phyloP scores from a whole-genome alignment of 2,797 vertebrate genomes.

The Enteromius afrohamiltoni region DNA sequence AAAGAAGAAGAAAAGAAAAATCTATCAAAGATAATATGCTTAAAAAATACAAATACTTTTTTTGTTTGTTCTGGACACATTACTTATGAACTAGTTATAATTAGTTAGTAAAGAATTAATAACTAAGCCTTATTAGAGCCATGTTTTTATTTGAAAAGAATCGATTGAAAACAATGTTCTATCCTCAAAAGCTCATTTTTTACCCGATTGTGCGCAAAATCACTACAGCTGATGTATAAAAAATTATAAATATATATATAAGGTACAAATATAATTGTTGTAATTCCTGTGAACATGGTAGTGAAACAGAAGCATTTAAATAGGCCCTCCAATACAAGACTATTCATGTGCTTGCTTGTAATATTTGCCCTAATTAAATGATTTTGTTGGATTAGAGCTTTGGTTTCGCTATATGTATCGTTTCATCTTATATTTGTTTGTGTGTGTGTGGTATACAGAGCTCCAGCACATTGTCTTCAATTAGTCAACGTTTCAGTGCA shows the following conservation, averaged over 20 bases:
- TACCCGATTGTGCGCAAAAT: background rate
- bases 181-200: background rate
- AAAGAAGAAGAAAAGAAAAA: background rate
- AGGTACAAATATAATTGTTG: background rate
- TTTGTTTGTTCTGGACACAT: background rate
- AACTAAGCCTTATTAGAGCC: background rate
- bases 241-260: background rate
- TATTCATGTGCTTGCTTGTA: background rate
- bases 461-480: slow-evolving; percentile 24
- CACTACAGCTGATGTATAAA: background rate
- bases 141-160: background rate
- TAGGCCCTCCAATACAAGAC: background rate
- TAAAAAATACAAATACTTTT: background rate
- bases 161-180: background rate
- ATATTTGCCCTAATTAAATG: background rate
- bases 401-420: background rate
- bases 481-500: slow-evolving; percentile 37
- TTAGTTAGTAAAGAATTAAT: background rate
- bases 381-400: slow-evolving; percentile 14
- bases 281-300: background rate
- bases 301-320: background rate
- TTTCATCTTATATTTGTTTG: slow-evolving; percentile 5
- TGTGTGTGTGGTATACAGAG: slow-evolving; percentile 30
- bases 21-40: background rate
- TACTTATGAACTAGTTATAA: background rate